Evolutionary conservation across 2,113 vertebrate species (phyloP).

Genomic region (Lasiurus cinereus): DNA sequence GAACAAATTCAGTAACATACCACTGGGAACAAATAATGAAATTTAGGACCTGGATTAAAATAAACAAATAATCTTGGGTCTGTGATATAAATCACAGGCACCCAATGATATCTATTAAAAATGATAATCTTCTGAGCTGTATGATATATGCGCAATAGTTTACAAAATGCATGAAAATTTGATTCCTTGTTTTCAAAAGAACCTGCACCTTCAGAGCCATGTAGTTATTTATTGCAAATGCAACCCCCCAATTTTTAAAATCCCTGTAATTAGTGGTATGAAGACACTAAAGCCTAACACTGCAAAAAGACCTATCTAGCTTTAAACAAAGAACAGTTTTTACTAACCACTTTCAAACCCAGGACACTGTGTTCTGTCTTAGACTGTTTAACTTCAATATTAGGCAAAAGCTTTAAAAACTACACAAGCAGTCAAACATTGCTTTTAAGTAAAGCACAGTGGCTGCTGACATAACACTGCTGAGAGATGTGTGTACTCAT

Average conservation of each 20-base stretch:
- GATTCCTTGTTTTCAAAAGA: constrained; percentile 76
- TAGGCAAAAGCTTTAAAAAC: constrained; percentile 88
- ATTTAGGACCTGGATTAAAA: constrained; percentile 29
- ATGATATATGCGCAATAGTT: not conserved
- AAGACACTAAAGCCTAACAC: constrained; percentile 65
- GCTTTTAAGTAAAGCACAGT: constrained; percentile 89
- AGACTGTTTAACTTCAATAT: constrained; percentile 85
- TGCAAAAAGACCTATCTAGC: constrained; percentile 61
- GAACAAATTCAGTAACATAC: constrained; percentile 47
- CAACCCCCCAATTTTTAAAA: constrained; percentile 61
- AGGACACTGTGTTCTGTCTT: constrained; percentile 84
- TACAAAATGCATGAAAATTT: constrained; percentile 57
- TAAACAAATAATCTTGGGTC: constrained; percentile 60
- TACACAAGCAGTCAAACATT: constrained; percentile 82
- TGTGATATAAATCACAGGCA: not conserved
- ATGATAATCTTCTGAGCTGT: constrained; percentile 47
- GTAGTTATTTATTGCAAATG: constrained; percentile 67
- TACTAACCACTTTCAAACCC: constrained; percentile 74
- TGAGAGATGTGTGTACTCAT: constrained; percentile 90
- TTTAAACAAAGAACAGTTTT: constrained; percentile 75
- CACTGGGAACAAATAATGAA: constrained; percentile 46
- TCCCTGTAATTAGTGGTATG: not conserved
- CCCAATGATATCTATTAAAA: constrained; percentile 64
- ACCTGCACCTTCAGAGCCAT: constrained; percentile 45
- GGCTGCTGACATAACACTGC: constrained; percentile 90